Evolutionary conservation across 2,797 vertebrate genomes (phyloP).

Genomic region (Myotis vivesi): DNA sequence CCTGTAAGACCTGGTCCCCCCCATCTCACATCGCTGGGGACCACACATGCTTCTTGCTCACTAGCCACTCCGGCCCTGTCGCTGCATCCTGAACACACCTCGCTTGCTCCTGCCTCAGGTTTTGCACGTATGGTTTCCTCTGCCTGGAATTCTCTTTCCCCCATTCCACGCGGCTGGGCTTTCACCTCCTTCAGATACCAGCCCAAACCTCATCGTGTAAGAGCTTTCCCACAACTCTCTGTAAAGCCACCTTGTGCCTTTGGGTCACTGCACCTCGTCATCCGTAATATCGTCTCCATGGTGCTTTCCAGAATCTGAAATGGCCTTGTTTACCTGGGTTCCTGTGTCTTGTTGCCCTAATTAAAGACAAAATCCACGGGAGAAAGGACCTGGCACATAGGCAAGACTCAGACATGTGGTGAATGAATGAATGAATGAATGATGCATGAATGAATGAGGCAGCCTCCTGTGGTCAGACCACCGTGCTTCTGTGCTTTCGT

Average conservation of each 20-base stretch:
- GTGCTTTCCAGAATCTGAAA: neutral
- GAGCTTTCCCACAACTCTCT: neutral
- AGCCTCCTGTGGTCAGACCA: fast-evolving
- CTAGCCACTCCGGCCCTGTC: fast-evolving
- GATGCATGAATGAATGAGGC: too few relatives aligned
- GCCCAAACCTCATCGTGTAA: neutral
- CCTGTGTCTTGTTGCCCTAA: fast-evolving
- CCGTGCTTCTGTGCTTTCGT: fast-evolving
- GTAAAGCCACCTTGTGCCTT: neutral
- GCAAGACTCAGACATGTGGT: neutral
- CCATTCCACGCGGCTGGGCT: fast-evolving
- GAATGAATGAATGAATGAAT: neutral
- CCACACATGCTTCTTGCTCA: fast-evolving
- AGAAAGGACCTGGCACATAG: neutral
- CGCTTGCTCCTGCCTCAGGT: fast-evolving
- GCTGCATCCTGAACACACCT: neutral
- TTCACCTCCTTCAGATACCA: neutral
- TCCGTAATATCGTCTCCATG: fast-evolving
- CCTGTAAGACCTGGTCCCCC: neutral
- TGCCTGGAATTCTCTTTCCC: neutral
- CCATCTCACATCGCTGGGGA: fast-evolving
- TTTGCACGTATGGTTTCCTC: neutral
- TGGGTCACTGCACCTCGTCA: fast-evolving
- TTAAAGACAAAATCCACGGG: fast-evolving
- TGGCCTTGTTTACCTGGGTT: neutral